Base-by-base conservation (phyloP, 1,140 invertebrate genomes). In the Plodia interpunctella region DNA sequence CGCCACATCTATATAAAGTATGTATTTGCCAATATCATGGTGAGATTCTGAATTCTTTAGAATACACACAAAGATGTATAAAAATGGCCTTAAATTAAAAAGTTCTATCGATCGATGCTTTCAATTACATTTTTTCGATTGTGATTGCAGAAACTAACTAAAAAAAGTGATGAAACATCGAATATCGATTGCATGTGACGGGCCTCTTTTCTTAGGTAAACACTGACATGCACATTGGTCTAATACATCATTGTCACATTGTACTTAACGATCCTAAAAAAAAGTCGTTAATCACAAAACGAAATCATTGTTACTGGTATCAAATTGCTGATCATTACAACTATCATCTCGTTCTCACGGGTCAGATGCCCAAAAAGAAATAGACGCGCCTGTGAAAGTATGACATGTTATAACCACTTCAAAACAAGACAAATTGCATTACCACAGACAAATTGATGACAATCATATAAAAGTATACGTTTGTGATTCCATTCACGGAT, bases 391-490 rank as follows among this genome's bases (percentile, higher is more conserved):
- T 44, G 38, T 44, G 38, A 21, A 53, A 25, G 21, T 25, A 21
- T 25, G 18, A 25, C 20, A 53, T 25, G 19, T 28, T 53, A 53
- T n/a, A 53, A 53, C 19, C 51, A 25, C 20, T n/a, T 53, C 51
- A 19, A 19, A 49, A 49, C 13, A 51, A 53, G 51, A 53, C 20
- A 53, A 53, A 53, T 53, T 53, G n/a, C 20, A 17, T 53, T 53
- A n/a, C 18, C 18, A 53, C 0, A 25, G 51, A 53, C 19, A 53
- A 53, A 53, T 53, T 53, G 51, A 51, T 51, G 49, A 58, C 25
- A 52, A 25, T 57, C 21, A 15, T 25, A 49, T n/a, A 25, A 51
- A 49, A 38, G 49, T 32, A 10, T 58, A 51, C 38, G n/a, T 44
- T n/a, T 44, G 38, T 44, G 38, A 44, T 44, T 15, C 10, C 3